Base-by-base conservation (phyloP, 1,140 invertebrate species). In the Helicoverpa zea region DNA sequence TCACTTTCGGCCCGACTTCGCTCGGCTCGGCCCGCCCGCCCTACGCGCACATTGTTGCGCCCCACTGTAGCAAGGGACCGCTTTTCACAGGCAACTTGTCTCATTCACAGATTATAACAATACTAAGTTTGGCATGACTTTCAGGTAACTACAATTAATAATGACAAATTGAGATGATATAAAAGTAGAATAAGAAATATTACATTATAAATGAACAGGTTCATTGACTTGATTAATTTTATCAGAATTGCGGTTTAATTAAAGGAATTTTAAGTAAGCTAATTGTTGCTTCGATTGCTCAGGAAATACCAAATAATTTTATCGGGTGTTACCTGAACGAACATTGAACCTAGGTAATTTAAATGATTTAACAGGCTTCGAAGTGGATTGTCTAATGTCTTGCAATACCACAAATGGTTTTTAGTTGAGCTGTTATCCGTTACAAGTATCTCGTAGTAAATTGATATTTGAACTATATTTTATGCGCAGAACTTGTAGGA, bases 1-100 rank as follows among this genome's bases (percentile, higher is more conserved):
- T 89, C 86, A 89, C 86, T 86, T 85, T 88, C 89, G 86, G 88
- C 86, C 86, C 88, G 87, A 86, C 87, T 88, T 88, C 85, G 88
- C 87, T 87, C 86, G 88, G 84, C 84, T 49, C 84, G 85, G 78
- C 83, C 78, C 82, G 88, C 89, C 88, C 88, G 85, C 87, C 89
- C 85, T 87, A 82, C 83, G 82, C 83, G 82, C 73, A 82, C 82
- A 83, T 84, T 89, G 86, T 87, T 89, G 83, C 82, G 83, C 86
- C 86, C 83, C 66, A 58, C 66, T 66, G 18, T 63, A 59, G 16
- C 73, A 16, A 61, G 49, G 13, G 7, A 52, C 73, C 16, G 59
- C 43, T 63, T 61, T 61, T 18, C 43, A 76, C 73, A 61, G 18
- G 14, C 11, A 35, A 77, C 75, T 18, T 54, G 18, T 35, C n/a